These are phyloP conservation scores for Synanthedon vespiformis DNA, from an alignment of 2,888 invertebrate species.

Conservation along the genomic window DNA sequence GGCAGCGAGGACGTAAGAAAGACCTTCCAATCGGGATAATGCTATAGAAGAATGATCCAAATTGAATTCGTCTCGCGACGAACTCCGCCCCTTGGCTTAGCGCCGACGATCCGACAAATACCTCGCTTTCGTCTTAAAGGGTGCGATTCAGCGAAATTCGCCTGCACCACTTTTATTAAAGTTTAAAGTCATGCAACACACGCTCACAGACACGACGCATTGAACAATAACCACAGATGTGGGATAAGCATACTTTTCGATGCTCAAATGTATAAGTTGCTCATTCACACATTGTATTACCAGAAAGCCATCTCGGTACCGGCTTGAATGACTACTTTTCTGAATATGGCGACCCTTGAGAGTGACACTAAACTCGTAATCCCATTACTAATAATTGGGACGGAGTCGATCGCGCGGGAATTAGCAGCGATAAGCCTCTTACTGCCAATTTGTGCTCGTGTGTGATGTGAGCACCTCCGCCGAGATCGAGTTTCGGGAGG, in stretches of 20 bases:
- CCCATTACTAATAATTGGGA: constrained; percentile 23
- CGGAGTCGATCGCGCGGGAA: constrained; percentile 13
- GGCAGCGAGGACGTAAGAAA: constrained; percentile 17
- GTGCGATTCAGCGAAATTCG: constrained; percentile 50
- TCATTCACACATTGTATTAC: too few species aligned
- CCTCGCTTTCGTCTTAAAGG: constrained; percentile 35
- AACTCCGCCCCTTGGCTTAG: constrained; percentile 18
- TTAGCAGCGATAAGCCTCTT: constrained; percentile 28
- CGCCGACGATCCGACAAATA: constrained; percentile 31
- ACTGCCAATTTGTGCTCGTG: constrained; percentile 19
- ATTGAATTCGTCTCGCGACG: constrained; percentile 49
- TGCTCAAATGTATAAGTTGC: too few species aligned
- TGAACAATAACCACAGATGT: too few species aligned
- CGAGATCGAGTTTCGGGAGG: constrained; percentile 4
- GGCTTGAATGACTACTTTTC: background rate
- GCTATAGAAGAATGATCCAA: constrained; percentile 63
- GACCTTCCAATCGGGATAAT: constrained; percentile 60
- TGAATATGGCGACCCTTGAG: background rate
- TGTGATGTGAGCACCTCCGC: constrained; percentile 13
- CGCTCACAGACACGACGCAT: too few species aligned
- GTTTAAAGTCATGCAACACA: constrained; percentile 13
- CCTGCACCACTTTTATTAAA: constrained; percentile 52
- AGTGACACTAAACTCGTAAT: constrained; percentile 23
- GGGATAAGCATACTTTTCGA: too few species aligned
- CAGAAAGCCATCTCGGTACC: background rate